These are phyloP conservation scores for Xenotilapia longispinis DNA, from an alignment of 2,113 vertebrate species.

Conservation along the genomic window DNA sequence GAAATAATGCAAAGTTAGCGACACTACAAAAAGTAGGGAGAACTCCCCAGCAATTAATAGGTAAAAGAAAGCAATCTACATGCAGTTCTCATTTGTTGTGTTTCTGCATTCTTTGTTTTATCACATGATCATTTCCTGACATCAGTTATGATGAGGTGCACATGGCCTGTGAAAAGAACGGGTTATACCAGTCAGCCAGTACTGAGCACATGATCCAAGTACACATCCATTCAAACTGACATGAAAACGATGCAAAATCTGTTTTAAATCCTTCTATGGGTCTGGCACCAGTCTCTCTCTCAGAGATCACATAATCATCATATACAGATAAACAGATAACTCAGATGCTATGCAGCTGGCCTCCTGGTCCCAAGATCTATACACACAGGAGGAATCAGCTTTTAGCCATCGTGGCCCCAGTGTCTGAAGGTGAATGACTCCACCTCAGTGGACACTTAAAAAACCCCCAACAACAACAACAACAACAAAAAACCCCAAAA, in stretches of 20 bases:
- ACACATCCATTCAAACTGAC: neutral
- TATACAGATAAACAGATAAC: neutral
- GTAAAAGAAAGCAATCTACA: neutral
- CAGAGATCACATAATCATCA: neutral
- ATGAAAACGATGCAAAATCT: neutral
- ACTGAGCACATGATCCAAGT: neutral
- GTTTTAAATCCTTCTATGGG: neutral
- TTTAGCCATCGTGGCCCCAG: neutral
- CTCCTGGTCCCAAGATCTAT: neutral
- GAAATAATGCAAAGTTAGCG: neutral
- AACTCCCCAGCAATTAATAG: neutral
- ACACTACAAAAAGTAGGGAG: neutral
- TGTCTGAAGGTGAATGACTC: neutral
- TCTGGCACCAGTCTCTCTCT: neutral
- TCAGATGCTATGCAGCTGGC: neutral
- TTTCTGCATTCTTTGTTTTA: neutral
- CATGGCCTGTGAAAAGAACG: neutral
- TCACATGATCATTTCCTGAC: neutral
- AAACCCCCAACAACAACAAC: accelerated
- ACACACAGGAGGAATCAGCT: neutral
- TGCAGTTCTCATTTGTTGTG: neutral
- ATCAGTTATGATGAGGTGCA: neutral
- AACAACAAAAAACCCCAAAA: accelerated
- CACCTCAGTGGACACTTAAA: neutral
- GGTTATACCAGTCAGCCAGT: neutral